These are phyloP conservation scores for Xestia rhomboidea DNA, from an alignment of 2,888 invertebrate species.

Conservation along the genomic window DNA sequence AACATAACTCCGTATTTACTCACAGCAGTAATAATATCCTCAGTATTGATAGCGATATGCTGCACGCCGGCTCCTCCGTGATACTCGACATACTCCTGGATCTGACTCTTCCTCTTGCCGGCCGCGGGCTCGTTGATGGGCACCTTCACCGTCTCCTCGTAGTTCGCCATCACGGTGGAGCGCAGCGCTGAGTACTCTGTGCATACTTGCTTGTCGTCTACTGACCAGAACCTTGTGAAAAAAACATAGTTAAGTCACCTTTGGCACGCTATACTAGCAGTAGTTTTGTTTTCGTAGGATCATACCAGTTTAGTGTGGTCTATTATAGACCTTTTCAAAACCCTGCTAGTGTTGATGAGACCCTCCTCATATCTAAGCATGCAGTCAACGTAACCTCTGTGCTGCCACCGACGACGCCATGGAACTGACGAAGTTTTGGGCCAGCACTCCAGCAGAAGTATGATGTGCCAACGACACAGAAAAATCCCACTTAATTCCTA, in stretches of 20 bases:
- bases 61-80: slow-evolving; percentile 99
- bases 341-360: not conserved
- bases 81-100: slow-evolving; percentile 99
- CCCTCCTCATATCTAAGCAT: not conserved
- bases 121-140: slow-evolving; percentile 99
- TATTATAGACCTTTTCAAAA: not conserved
- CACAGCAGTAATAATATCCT: slow-evolving; percentile 97
- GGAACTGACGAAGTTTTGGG: not conserved
- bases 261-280: not conserved
- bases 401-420: not conserved
- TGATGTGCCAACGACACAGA: not conserved
- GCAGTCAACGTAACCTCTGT: not conserved
- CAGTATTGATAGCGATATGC: slow-evolving; percentile 99
- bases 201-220: slow-evolving; percentile 98
- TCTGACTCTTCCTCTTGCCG: slow-evolving; percentile 98
- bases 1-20: slow-evolving; percentile 72
- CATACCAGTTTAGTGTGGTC: not conserved
- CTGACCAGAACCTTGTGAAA: slow-evolving; percentile 96
- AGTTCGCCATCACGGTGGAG: slow-evolving; percentile 99
- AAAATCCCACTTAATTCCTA: not conserved
- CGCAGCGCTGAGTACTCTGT: slow-evolving; percentile 99
- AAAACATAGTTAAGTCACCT: not conserved
- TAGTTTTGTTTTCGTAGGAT: not conserved
- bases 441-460: too few relatives aligned
- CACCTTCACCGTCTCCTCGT: slow-evolving; percentile 98